These are phyloP conservation scores for Diachasma alloeum DNA, from an alignment of 1,140 invertebrate species.

Conservation along the genomic window DNA sequence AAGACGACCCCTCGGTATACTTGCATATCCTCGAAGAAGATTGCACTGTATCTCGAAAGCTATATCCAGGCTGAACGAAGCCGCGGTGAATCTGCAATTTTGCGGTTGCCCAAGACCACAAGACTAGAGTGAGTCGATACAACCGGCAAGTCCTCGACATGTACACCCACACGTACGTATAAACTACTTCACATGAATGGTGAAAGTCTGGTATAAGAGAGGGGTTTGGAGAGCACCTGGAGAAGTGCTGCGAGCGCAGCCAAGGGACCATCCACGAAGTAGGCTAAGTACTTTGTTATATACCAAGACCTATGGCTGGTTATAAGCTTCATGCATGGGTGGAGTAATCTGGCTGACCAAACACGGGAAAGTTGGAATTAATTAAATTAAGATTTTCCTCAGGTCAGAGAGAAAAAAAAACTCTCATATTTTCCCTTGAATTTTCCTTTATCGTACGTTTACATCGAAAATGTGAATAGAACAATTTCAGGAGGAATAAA, in stretches of 20 bases:
- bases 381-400: background rate
- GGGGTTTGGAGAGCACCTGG: background rate
- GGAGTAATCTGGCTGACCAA: background rate
- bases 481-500: background rate
- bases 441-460: background rate
- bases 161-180: slow-evolving; percentile 2
- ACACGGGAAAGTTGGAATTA: background rate
- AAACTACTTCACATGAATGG: slow-evolving; percentile 6
- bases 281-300: slow-evolving; percentile 40
- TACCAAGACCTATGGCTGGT: slow-evolving; percentile 1
- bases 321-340: background rate
- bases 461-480: background rate
- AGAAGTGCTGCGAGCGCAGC: slow-evolving; percentile 3
- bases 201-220: slow-evolving; percentile 2
- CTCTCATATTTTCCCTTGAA: background rate
- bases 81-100: background rate
- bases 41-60: background rate
- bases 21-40: background rate
- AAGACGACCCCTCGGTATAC: background rate
- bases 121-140: background rate
- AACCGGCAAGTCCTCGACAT: background rate
- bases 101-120: slow-evolving; percentile 5
- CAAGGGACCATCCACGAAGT: slow-evolving; percentile 41
- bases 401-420: background rate
- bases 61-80: background rate